Base-by-base conservation (phyloP, 2,113 vertebrate species). In the Alosa alosa region DNA sequence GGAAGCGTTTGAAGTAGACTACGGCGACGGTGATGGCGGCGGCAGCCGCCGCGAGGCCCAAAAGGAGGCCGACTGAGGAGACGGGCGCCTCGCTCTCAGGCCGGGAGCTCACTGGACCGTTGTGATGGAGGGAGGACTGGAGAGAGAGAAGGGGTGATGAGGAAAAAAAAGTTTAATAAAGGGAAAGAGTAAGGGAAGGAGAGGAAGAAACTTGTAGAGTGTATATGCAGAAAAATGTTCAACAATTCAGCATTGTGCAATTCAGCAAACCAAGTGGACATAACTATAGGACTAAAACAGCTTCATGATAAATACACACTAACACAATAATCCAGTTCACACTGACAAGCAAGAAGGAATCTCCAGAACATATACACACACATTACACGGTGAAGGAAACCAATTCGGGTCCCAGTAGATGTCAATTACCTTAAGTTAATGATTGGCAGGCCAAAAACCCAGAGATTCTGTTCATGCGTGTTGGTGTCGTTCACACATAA, bases 101-200 rank as follows among this genome's bases (percentile, higher is more conserved):
- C 11, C 88, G 86, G 0, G 92, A 82, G 81, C 85, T 88, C 0
- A 47, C 50, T 0, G 93, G 93, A 81, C 93, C 93, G 15, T 94
- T 94, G n/a, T 39, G 55, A 46, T 89, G 87, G 45, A 6, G 47
- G 4, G 86, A 1, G 1, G 50, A 82, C 94, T 95, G 90, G 49
- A 50, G 18, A 18, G 64, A 39, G 11, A 41, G 9, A 50, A 9
- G 46, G 10, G 11, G 31, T 3, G 13, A 22, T 22, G 36, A 64
- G 78, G 18, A 4, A 39, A 47, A n/a, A 20, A 2, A 18, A 20
- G 49, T 44, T 55, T 4, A 18, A 18, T 0, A 64, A 39, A 47
- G 4, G n/a, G 83, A 52, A 81, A 52, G 47, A 72, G 52, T 18
- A 10, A 55, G 57, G 64, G 13, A 4, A 50, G 18, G 10, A 52